These are phyloP conservation scores for Deilephila elpenor DNA, from an alignment of 2,888 invertebrate genomes.

Conservation along the genomic window DNA sequence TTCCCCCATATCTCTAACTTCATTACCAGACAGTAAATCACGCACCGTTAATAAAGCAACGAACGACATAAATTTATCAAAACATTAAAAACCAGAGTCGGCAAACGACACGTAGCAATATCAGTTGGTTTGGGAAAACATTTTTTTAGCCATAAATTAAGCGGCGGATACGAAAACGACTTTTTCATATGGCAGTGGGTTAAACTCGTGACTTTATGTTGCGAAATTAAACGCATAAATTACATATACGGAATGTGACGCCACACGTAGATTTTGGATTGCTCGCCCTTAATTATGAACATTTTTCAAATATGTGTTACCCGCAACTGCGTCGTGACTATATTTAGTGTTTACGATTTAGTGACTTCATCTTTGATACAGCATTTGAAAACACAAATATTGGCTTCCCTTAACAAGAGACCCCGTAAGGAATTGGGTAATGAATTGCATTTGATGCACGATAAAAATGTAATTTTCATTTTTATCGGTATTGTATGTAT, in stretches of 20 bases:
- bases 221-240: conserved; percentile 83
- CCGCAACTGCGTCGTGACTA: background rate
- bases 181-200: conserved; percentile 76
- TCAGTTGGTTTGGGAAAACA: conserved; percentile 59
- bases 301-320: conserved; percentile 15
- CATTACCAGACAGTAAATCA: no score
- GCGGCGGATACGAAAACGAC: conserved; percentile 66
- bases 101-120: conserved; percentile 55
- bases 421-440: no score
- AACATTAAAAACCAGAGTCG: conserved; percentile 26
- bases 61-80: background rate
- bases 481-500: no score
- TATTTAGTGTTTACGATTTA: background rate
- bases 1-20: no score
- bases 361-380: no score
- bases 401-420: no score
- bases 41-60: background rate
- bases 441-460: no score
- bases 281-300: conserved; percentile 21
- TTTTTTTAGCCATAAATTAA: conserved; percentile 80
- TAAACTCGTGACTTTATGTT: conserved; percentile 71
- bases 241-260: conserved; percentile 41
- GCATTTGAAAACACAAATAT: no score
- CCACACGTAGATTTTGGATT: conserved; percentile 6
- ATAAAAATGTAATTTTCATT: no score